These are phyloP conservation scores for Sipha flava DNA, from an alignment of 1,140 invertebrate species.

Conservation along the genomic window DNA sequence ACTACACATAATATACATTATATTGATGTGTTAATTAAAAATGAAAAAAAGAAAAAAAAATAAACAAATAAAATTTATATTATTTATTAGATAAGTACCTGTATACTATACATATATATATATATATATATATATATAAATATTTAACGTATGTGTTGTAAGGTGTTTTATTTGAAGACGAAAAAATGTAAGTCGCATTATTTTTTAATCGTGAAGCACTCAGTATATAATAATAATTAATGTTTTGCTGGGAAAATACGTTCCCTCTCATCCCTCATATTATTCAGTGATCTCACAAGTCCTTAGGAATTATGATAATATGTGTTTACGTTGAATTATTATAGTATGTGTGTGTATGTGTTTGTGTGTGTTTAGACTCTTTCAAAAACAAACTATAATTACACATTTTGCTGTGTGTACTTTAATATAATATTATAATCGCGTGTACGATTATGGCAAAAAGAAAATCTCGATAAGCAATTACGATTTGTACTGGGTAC, in stretches of 20 bases:
- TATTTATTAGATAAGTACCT: conserved; percentile 18
- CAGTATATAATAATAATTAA: not conserved
- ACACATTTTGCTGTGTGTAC: not conserved
- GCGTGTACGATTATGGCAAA: not conserved
- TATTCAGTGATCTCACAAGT: conserved; percentile 12
- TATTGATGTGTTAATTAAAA: not conserved
- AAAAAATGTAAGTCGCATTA: not conserved
- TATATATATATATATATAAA: not conserved
- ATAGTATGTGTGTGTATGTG: not conserved
- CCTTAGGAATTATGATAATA: not conserved
- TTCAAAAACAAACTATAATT: not conserved
- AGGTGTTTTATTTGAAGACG: not conserved
- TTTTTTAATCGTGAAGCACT: not conserved
- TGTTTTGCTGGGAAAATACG: not conserved
- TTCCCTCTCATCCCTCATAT: not conserved
- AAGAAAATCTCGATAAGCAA: not conserved
- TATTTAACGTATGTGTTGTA: not conserved
- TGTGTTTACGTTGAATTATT: not conserved
- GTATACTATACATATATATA: not conserved
- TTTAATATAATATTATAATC: not conserved
- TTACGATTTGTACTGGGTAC: not conserved
- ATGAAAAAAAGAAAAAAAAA: not conserved
- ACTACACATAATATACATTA: too few species aligned
- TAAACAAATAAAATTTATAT: conserved; percentile 5
- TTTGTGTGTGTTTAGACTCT: too few species aligned